Evolutionary conservation across 2,113 vertebrate genomes (phyloP).

Genomic region (Redunca redunca): DNA sequence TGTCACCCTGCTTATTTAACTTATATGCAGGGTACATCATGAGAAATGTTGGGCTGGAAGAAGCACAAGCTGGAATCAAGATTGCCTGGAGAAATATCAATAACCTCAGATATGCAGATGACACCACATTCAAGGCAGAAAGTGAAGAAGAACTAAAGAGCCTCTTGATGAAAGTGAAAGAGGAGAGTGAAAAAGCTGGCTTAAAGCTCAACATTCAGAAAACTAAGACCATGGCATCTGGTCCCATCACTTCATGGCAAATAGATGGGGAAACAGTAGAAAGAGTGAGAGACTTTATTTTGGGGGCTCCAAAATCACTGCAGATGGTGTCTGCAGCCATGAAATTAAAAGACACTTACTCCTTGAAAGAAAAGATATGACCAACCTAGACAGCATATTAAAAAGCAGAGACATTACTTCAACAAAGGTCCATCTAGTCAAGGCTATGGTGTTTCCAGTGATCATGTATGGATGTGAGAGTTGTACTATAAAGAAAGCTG

Average conservation of each 20-base stretch:
- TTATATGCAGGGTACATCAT: background rate
- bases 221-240: background rate
- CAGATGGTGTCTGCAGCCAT: background rate
- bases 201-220: background rate
- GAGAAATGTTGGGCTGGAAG: background rate
- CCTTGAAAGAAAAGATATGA: background rate
- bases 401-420: background rate
- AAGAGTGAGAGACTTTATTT: background rate
- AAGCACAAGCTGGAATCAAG: background rate
- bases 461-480: background rate
- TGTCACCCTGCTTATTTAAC: background rate
- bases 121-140: background rate
- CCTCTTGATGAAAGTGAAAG: background rate
- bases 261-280: background rate
- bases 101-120: background rate
- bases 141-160: background rate
- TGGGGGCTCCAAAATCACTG: background rate
- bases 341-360: background rate
- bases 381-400: background rate
- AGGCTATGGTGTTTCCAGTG: background rate
- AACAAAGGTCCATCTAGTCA: background rate
- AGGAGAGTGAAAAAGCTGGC: background rate
- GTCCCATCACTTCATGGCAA: background rate
- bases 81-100: background rate
- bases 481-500: background rate